These are phyloP conservation scores for Palythoa caribaeorum DNA, from an alignment of 92 coral and sea anemone genomes.

Conservation along the genomic window DNA sequence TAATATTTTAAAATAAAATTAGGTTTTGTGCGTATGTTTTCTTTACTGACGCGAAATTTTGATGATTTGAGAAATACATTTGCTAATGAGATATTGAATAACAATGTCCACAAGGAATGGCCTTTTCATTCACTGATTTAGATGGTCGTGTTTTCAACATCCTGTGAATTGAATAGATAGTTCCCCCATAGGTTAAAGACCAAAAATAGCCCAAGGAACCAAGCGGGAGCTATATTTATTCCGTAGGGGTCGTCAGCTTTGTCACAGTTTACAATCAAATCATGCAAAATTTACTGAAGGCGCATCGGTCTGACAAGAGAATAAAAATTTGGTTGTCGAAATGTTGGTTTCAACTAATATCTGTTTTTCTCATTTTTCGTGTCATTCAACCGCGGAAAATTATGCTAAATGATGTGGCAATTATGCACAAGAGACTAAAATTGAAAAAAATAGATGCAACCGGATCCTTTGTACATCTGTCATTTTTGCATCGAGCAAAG, in stretches of 20 bases:
- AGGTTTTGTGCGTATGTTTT: not conserved
- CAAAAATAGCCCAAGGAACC: slow-evolving; percentile 49
- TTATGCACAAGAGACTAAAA: slow-evolving; percentile 32
- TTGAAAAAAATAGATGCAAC: slow-evolving; percentile 3
- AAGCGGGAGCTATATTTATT: slow-evolving; percentile 38
- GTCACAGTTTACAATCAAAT: not conserved
- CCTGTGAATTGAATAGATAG: slow-evolving; percentile 26
- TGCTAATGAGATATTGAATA: not conserved
- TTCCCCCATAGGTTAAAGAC: not conserved
- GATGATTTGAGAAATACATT: not conserved
- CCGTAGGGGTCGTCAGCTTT: not conserved
- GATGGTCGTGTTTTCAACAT: slow-evolving; percentile 15
- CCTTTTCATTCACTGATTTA: not conserved
- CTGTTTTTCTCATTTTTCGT: not conserved
- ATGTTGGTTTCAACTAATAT: not conserved
- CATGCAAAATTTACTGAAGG: slow-evolving; percentile 19
- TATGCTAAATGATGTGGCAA: slow-evolving; percentile 46
- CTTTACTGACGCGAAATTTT: not conserved
- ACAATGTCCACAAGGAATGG: not conserved
- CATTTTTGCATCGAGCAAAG: slow-evolving; percentile 5
- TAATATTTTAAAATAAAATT: not conserved
- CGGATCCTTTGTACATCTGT: slow-evolving; percentile 32
- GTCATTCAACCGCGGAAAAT: slow-evolving; percentile 2
- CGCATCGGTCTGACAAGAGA: not conserved
- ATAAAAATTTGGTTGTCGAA: not conserved